These are phyloP conservation scores for Armadillidium nasatum DNA, from an alignment of 1,140 invertebrate species.

Conservation along the genomic window DNA sequence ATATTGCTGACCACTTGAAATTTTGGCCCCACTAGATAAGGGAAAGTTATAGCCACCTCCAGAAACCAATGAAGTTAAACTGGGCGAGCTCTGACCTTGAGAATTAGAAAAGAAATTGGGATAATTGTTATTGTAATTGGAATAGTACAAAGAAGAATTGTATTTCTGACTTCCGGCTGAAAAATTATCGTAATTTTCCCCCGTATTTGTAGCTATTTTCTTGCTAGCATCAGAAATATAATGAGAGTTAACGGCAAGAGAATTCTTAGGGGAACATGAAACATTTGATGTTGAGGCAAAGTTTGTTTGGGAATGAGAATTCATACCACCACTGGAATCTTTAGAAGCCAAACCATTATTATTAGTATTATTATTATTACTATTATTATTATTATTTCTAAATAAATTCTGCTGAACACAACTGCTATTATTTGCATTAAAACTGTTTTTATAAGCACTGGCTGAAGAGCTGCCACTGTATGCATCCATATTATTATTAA, in stretches of 20 bases:
- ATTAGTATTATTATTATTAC: not conserved
- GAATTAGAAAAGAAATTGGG: not conserved
- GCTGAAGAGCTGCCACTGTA: not conserved
- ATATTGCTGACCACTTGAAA: not conserved
- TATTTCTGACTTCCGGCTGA: not conserved
- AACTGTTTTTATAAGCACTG: not conserved
- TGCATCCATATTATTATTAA: not conserved
- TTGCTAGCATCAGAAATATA: not conserved
- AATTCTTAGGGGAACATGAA: not conserved
- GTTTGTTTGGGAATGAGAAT: conserved; percentile 4
- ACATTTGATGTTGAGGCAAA: not conserved
- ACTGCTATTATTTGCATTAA: not conserved
- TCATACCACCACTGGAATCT: not conserved
- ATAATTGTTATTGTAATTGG: not conserved
- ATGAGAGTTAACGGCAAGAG: not conserved
- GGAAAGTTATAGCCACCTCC: not conserved
- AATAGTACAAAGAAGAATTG: not conserved
- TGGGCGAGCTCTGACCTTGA: not conserved
- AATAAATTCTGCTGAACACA: conserved; percentile 4
- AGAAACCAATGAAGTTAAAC: not conserved
- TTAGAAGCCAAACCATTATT: not conserved
- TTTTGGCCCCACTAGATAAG: not conserved
- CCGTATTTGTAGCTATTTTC: not conserved
- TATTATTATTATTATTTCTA: conserved; percentile 8
- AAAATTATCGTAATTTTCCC: not conserved